Evolutionary conservation across 1,140 invertebrate genomes (phyloP), one percentile per base, ranked within the genome.

Genomic region (Phymorhynchus buccinoides): DNA sequence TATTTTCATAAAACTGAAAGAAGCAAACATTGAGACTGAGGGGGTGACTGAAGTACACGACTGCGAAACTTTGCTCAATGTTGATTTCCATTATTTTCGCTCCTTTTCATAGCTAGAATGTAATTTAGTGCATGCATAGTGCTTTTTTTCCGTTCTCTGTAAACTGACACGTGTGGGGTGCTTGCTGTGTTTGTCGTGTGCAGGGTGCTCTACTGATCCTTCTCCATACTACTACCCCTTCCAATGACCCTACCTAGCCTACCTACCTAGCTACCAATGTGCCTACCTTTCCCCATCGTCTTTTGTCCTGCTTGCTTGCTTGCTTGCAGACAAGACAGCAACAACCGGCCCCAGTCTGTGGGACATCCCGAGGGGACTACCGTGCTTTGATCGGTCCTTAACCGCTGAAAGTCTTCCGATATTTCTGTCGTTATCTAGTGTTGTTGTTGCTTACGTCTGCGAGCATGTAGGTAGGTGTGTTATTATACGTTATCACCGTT

Each of bases 151-250:
- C 32, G 30, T 48, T 44, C 0, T 27, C 14, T 27, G 3, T 42
- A 35, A 12, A 41, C 42, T 80, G 30, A 80, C 79, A 48, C 42
- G 79, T 14, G 30, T 80, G 79, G 32, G 42, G 37, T 80, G 41
- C 42, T 44, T 80, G 79, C 39, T 73, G 71, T 73, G 71, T 73
- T 73, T 73, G 71, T 73, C 32, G 12, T 73, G 71, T 73, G 71
- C 71, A 73, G 71, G 71, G 71, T 73, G 32, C 71, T 73, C 32
- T 73, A 73, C 71, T 73, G 71, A 73, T 73, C 32, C 32, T 35
- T 73, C 32, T 42, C 32, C 1, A 6, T 30, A 42, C 79, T 37
- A 14, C 27, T 41, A 78, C 75, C 37, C 30, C 37, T 44, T 81
- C 42, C 52, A 3, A 22, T 62, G 30, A 1, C 56, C 56, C 12